Base-by-base conservation (phyloP, 1,140 invertebrate species). In the Lepidurus couesii region DNA sequence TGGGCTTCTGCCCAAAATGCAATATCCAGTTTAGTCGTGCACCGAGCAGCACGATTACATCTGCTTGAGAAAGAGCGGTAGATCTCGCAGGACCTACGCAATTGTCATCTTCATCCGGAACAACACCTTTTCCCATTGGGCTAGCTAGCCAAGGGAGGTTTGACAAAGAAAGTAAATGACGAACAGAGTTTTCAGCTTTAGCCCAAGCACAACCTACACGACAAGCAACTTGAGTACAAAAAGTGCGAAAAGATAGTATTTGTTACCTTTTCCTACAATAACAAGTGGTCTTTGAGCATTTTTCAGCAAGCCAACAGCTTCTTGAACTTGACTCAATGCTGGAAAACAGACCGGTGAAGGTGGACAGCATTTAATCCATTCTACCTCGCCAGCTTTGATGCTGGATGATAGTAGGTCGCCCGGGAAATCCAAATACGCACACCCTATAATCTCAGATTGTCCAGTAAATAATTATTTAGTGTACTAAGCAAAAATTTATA, bases 1-100 rank as follows among this genome's bases (percentile, higher is more conserved):
- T 86, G 21, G 96, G 96, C n/a, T 92, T 86, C 75, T 90, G 89
- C 11, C 96, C 97, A 87, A 98, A 99, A 86, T 99, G 97, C 45
- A 99, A 86, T 85, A 98, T 98, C 97, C 97, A 98, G 86, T 99
- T 99, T 1, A 98, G 87, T 79, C 96, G 87, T 1, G 96, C 96
- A 5, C 97, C 97, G 21, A 98, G 84, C 16, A 98, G 85, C 3
- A 99, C 81, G 8, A 98, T 89, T 0, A 96, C 91, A 85, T 98
- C 97, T 26, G 95, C 93, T 81, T 95, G 88, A 81, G 92, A 90
- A 34, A 98, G 86, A 13, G 95, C 96, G 43, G 89, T 83, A 0
- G 96, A 97, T 79, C 97, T 88, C 1, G 96, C 95, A 21, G 94
- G 89, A 4, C 91, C 90, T 5, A 98, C 92, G 85, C 93, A 95